Evolutionary conservation across 2,888 invertebrate species (phyloP).

Genomic region (Agrotis puta): DNA sequence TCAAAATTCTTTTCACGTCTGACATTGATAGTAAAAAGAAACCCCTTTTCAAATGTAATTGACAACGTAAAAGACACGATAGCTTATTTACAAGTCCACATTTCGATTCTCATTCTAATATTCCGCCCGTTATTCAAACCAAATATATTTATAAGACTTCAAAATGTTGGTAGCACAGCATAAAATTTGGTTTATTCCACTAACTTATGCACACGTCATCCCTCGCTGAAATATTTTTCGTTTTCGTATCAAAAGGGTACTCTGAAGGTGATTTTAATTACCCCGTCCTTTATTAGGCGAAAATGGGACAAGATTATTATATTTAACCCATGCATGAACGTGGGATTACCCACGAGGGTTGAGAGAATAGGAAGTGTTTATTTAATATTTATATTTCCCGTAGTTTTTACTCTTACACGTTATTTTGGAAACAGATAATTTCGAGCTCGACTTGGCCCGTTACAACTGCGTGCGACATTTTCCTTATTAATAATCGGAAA

Average conservation of each 20-base stretch:
- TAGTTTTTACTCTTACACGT: conserved; percentile 40
- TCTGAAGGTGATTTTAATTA: conserved; percentile 55
- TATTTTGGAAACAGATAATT: conserved; percentile 23
- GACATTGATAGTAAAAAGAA: conserved; percentile 64
- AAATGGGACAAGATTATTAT: conserved; percentile 63
- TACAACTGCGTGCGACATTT: conserved; percentile 39
- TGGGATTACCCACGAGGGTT: conserved; percentile 51
- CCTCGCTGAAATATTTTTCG: conserved; percentile 41
- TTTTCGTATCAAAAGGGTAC: conserved; percentile 36
- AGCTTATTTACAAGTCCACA: conserved; percentile 63
- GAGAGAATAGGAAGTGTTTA: conserved; percentile 31
- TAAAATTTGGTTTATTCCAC: conserved; percentile 42
- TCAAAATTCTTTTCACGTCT: conserved; percentile 63
- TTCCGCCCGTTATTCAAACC: conserved; percentile 39
- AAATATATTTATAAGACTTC: conserved; percentile 52
- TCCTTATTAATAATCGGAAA: conserved; percentile 40
- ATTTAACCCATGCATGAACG: conserved; percentile 52
- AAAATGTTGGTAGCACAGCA: conserved; percentile 25
- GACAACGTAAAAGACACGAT: conserved; percentile 61
- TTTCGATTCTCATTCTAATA: conserved; percentile 57
- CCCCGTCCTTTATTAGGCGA: conserved; percentile 52
- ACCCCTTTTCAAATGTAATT: conserved; percentile 67
- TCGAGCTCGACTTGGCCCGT: conserved; percentile 6
- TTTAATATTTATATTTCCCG: conserved; percentile 35
- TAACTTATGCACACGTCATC: conserved; percentile 41